Evolutionary conservation across 2,888 invertebrate species (phyloP).

Genomic region (Oxyscelio sp.): DNA sequence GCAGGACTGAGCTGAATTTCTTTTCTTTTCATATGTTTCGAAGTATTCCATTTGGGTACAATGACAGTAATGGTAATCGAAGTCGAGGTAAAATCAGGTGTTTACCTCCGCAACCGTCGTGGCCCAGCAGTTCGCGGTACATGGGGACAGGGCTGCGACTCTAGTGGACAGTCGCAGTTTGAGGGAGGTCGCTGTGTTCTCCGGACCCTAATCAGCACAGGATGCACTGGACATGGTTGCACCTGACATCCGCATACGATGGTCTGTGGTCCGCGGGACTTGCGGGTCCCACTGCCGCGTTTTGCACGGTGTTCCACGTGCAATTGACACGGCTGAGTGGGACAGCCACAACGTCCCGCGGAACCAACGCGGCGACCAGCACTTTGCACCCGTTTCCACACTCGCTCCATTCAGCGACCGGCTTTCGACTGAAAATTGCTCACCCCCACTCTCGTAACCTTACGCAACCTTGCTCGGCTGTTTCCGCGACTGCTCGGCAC

Average conservation of each 20-base stretch:
- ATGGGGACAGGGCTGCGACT: slow-evolving; percentile 85
- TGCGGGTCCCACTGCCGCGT: slow-evolving; percentile 81
- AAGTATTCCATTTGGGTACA: too few relatives aligned
- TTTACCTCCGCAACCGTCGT: too few relatives aligned
- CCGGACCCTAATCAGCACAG: slow-evolving; percentile 86
- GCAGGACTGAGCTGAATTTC: too few relatives aligned
- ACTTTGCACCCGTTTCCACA: slow-evolving; percentile 87
- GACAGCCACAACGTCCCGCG: slow-evolving; percentile 84
- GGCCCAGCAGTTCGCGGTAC: slow-evolving; percentile 78
- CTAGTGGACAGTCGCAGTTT: slow-evolving; percentile 85
- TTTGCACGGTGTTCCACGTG: slow-evolving; percentile 86
- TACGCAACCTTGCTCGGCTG: slow-evolving; percentile 63
- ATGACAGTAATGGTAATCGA: too few relatives aligned
- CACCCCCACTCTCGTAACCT: slow-evolving; percentile 75
- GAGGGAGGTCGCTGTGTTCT: slow-evolving; percentile 81
- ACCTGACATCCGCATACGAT: slow-evolving; percentile 87
- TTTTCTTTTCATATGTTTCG: too few relatives aligned
- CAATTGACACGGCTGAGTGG: slow-evolving; percentile 86
- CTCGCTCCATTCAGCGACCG: slow-evolving; percentile 88
- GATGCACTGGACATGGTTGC: slow-evolving; percentile 87
- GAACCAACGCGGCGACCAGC: slow-evolving; percentile 84
- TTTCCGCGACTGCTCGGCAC: slow-evolving; percentile 62
- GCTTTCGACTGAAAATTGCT: slow-evolving; percentile 84
- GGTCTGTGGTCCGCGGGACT: slow-evolving; percentile 85
- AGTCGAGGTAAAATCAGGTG: too few relatives aligned